phyloP scores from a whole-genome alignment of 35 echinoderm and acorn worm genomes.

The Diadema setosum region DNA sequence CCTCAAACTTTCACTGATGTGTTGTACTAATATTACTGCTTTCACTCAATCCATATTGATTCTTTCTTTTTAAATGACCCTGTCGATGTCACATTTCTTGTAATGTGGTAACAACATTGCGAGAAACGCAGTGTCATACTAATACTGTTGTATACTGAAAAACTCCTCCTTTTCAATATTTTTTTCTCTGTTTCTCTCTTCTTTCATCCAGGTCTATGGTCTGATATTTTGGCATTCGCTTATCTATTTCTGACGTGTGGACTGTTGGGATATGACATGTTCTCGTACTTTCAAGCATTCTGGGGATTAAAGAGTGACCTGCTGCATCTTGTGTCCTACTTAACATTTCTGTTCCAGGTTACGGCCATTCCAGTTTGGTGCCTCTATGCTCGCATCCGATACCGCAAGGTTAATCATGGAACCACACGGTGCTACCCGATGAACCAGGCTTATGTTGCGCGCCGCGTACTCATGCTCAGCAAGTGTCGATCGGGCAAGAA shows the following conservation, averaged over 20 bases:
- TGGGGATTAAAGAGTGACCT: background rate
- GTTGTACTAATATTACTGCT: too few species aligned
- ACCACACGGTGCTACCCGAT: background rate
- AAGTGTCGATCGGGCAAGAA: background rate
- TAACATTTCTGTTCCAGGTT: constrained; percentile 38
- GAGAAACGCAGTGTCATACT: too few species aligned
- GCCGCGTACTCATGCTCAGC: background rate
- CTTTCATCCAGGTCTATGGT: background rate
- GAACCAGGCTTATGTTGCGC: background rate
- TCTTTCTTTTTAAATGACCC: too few species aligned
- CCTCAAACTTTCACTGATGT: too few species aligned
- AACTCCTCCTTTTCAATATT: too few species aligned
- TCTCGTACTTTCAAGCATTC: background rate
- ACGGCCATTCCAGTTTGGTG: constrained; percentile 4
- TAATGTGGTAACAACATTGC: too few species aligned
- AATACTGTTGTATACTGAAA: too few species aligned
- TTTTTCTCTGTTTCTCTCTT: too few species aligned
- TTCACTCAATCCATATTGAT: too few species aligned
- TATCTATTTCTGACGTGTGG: background rate
- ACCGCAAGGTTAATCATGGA: background rate
- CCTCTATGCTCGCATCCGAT: background rate
- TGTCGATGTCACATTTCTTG: too few species aligned
- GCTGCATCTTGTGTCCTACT: constrained; percentile 38
- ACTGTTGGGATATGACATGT: background rate
- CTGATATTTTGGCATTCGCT: background rate